Percentiles rank a stretch among this genome's conserved stretches.
Evolutionary conservation across 2,888 invertebrate genomes (phyloP).

Genomic region (Spodoptera littoralis): DNA sequence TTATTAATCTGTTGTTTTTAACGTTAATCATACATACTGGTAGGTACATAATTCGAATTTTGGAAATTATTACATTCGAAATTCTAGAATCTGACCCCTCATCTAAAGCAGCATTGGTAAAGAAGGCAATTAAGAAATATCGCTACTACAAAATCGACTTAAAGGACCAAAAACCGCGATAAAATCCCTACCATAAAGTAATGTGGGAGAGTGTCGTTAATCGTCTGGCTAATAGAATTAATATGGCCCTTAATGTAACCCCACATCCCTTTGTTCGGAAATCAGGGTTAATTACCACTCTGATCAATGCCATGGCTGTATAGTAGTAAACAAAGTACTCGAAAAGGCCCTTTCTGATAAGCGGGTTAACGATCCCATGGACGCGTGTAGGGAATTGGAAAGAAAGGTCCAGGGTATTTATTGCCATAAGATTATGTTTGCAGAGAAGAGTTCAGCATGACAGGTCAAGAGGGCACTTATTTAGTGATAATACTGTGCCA

Average conservation of each 20-base stretch:
- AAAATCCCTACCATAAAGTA: background rate
- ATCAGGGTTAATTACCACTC: slow-evolving; percentile 60
- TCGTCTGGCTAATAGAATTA: slow-evolving; percentile 33
- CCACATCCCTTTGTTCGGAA: slow-evolving; percentile 29
- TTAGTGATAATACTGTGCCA: too few species aligned
- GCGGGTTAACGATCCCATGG: slow-evolving; percentile 37
- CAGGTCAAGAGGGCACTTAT: too few species aligned
- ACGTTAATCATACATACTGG: too few species aligned
- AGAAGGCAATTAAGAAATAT: slow-evolving; percentile 7
- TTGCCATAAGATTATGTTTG: slow-evolving; percentile 6
- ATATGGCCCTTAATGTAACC: slow-evolving; percentile 12
- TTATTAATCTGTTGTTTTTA: too few species aligned
- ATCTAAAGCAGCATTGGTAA: background rate
- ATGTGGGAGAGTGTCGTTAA: background rate
- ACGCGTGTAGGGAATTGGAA: slow-evolving; percentile 10
- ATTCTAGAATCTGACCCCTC: too few species aligned
- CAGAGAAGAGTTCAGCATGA: background rate
- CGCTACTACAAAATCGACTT: slow-evolving; percentile 1
- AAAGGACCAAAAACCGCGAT: slow-evolving; percentile 5
- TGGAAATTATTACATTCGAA: too few species aligned
- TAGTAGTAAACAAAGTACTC: slow-evolving; percentile 46
- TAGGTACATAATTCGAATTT: too few species aligned
- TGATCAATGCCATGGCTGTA: slow-evolving; percentile 34
- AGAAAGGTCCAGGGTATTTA: slow-evolving; percentile 3
- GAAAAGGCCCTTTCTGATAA: slow-evolving; percentile 45